phyloP scores from a whole-genome alignment of 2,888 invertebrate species.

The Reticulitermes lucifugus region DNA sequence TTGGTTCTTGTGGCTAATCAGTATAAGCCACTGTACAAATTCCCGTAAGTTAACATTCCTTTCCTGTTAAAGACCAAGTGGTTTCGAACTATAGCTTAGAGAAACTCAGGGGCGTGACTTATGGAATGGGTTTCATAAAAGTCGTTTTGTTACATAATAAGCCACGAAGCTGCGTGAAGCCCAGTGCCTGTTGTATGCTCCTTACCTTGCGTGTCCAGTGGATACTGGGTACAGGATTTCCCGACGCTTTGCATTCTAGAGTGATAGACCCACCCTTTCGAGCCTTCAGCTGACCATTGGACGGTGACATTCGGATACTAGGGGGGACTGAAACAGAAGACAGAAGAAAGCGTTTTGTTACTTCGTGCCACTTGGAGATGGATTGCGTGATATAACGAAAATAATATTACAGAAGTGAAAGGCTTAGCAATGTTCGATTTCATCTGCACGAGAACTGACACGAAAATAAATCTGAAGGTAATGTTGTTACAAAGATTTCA shows the following conservation, averaged over 20 bases:
- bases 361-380: background rate
- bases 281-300: conserved; percentile 74
- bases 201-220: conserved; percentile 76
- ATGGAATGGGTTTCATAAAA: too few relatives aligned
- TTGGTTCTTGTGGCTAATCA: too few relatives aligned
- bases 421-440: background rate
- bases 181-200: too few relatives aligned
- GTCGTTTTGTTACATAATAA: too few relatives aligned
- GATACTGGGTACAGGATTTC: conserved; percentile 78
- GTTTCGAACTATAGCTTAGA: too few relatives aligned
- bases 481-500: too few relatives aligned
- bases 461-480: background rate
- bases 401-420: background rate
- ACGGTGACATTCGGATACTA: conserved; percentile 74
- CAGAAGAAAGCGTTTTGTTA: background rate
- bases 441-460: background rate
- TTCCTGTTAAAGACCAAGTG: too few relatives aligned
- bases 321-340: conserved; percentile 69
- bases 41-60: too few relatives aligned
- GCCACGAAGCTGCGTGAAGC: too few relatives aligned
- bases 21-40: too few relatives aligned
- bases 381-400: background rate
- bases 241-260: conserved; percentile 76
- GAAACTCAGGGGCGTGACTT: too few relatives aligned
- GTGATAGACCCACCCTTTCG: conserved; percentile 76